phyloP scores from a whole-genome alignment of 35 echinoderm and acorn worm species.

The Nesometra sesokonis region DNA sequence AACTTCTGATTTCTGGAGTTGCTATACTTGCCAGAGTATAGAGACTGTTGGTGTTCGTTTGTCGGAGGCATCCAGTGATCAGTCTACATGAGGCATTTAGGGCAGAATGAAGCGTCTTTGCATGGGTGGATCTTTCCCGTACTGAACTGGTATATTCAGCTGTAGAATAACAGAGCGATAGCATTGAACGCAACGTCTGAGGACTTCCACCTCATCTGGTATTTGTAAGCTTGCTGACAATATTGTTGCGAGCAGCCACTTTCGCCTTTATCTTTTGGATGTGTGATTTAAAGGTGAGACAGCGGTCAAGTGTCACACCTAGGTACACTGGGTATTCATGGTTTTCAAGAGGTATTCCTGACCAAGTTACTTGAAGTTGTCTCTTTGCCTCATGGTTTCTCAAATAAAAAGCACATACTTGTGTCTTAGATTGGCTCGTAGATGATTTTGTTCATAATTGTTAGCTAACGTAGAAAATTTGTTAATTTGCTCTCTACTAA shows the following conservation, averaged over 20 bases:
- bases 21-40: constrained; percentile 12
- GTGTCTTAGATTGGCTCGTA: constrained; percentile 13
- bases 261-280: constrained; percentile 6
- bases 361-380: no score
- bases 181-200: neutral
- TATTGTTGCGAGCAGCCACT: constrained; percentile 14
- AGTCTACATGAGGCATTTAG: constrained; percentile 14
- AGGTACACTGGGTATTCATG: neutral
- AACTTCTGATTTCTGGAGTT: neutral
- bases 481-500: constrained; percentile 21
- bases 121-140: constrained; percentile 28
- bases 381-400: no score
- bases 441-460: constrained; percentile 11
- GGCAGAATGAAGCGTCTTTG: constrained; percentile 22
- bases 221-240: constrained; percentile 22
- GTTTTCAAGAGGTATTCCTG: neutral
- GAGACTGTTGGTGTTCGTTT: neutral
- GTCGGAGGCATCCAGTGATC: constrained; percentile 16
- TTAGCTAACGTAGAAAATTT: neutral
- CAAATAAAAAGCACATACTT: neutral
- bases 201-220: constrained; percentile 9
- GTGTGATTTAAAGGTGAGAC: constrained; percentile 1
- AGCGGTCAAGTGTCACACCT: neutral
- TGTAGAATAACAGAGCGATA: constrained; percentile 18
- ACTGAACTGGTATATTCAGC: constrained; percentile 26